Percentiles rank a stretch among this genome's conserved stretches.
Conservation (phyloP, 2,888 invertebrate species). For the Allacma fusca region DNA sequence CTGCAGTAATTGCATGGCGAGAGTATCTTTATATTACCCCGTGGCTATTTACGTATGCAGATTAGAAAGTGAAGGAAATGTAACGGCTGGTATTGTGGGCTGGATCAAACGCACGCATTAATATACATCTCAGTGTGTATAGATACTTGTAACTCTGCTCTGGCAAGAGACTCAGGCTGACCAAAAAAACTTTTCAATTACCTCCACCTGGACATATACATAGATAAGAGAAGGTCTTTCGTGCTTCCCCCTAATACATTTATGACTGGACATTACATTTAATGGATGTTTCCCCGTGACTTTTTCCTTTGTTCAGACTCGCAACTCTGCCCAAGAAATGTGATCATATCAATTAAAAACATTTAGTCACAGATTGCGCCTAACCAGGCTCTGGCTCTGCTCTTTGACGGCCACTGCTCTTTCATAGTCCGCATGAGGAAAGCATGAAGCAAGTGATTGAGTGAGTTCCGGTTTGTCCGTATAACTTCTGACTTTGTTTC, state of each 20-base stretch:
- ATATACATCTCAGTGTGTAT: not conserved
- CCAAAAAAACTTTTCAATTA: conserved; percentile 38
- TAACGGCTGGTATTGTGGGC: conserved; percentile 32
- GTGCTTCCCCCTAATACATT: not conserved
- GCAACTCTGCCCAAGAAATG: not conserved
- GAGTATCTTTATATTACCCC: not conserved
- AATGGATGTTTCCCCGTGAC: not conserved
- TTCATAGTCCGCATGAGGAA: not conserved
- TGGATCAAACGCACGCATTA: not conserved
- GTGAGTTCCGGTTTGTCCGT: not conserved
- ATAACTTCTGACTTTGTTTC: too few relatives aligned
- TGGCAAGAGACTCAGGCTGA: not conserved
- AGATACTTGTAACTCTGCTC: not conserved
- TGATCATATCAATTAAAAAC: conserved; percentile 4
- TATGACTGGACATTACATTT: conserved; percentile 7
- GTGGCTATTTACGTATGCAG: conserved; percentile 34
- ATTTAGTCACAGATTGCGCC: not conserved
- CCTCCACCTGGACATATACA: conserved; percentile 34
- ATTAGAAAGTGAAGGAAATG: conserved; percentile 20
- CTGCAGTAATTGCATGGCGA: not conserved
- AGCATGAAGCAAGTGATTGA: not conserved
- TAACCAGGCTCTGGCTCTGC: not conserved
- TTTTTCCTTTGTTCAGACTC: not conserved
- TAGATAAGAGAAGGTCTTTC: conserved; percentile 9
- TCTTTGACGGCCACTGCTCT: not conserved